Evolutionary conservation across 2,888 invertebrate species (phyloP).

Genomic region (Harmothoe impar): DNA sequence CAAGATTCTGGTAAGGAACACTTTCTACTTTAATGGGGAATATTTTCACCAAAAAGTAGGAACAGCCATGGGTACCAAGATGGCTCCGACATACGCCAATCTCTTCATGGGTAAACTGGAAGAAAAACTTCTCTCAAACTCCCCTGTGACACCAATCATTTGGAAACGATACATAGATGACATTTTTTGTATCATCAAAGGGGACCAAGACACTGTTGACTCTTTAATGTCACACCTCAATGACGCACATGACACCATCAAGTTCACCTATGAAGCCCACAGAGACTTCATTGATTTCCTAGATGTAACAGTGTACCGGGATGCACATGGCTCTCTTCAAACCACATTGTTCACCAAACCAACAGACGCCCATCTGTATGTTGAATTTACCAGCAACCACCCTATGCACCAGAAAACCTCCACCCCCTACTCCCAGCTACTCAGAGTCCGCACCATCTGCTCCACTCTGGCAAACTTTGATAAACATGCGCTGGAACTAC

Average conservation of each 20-base stretch:
- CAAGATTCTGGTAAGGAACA: constrained; percentile 62
- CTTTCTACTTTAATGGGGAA: constrained; percentile 66
- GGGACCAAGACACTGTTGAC: not conserved
- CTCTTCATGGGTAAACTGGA: constrained; percentile 69
- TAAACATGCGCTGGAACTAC: not conserved
- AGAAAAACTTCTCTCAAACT: constrained; percentile 43
- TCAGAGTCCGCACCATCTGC: not conserved
- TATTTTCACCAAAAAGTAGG: constrained; percentile 65
- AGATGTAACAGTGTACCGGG: not conserved
- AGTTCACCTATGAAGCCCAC: not conserved
- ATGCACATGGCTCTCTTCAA: not conserved
- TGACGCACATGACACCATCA: not conserved
- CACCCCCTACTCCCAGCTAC: not conserved
- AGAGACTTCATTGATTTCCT: not conserved
- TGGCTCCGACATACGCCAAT: constrained; percentile 67
- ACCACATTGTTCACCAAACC: constrained; percentile 38
- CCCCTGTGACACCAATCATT: constrained; percentile 49
- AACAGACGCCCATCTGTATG: constrained; percentile 31
- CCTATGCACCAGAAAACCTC: not conserved
- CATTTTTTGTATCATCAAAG: constrained; percentile 67
- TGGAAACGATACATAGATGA: constrained; percentile 68
- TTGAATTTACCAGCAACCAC: not conserved
- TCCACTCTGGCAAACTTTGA: not conserved
- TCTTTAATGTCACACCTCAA: not conserved
- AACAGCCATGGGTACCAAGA: constrained; percentile 69